Evolutionary conservation across 2,113 vertebrate genomes (phyloP).

Genomic region (Rhombomys opimus): DNA sequence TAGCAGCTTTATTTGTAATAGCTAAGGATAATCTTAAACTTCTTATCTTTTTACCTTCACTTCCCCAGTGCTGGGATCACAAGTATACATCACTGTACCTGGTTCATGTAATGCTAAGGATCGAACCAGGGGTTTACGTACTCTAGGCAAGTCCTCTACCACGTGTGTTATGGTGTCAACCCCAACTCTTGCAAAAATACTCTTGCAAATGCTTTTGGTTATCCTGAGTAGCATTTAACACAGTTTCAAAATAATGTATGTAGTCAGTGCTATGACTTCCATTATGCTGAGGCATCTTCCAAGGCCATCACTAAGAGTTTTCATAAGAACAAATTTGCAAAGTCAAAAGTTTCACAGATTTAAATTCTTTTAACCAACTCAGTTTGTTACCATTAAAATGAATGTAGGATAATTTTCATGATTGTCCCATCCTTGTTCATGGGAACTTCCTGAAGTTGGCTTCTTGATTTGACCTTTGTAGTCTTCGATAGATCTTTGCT

Average conservation of each 20-base stretch:
- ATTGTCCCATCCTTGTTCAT: not conserved
- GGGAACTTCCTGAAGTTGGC: not conserved
- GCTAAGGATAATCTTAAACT: not conserved
- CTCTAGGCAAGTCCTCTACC: not conserved
- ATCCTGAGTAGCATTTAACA: not conserved
- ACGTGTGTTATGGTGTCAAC: not conserved
- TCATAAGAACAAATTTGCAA: not conserved
- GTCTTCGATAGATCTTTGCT: not conserved
- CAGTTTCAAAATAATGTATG: conserved; percentile 19
- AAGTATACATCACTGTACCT: not conserved
- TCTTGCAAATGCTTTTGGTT: not conserved
- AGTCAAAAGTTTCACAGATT: not conserved
- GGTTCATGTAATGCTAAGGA: not conserved
- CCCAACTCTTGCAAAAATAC: not conserved
- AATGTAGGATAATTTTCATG: not conserved
- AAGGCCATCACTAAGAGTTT: not conserved
- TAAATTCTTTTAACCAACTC: not conserved
- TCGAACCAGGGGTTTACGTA: not conserved
- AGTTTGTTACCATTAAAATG: not conserved
- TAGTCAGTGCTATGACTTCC: not conserved
- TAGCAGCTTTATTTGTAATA: too few relatives aligned
- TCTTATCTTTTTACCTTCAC: not conserved
- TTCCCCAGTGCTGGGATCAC: not conserved
- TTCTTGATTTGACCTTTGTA: not conserved
- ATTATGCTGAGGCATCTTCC: not conserved